A percentile compares a stretch with the other conserved stretches of the same genome.
phyloP scores from a whole-genome alignment of 2,888 invertebrate species.

The Lithophane semibrunnea region DNA sequence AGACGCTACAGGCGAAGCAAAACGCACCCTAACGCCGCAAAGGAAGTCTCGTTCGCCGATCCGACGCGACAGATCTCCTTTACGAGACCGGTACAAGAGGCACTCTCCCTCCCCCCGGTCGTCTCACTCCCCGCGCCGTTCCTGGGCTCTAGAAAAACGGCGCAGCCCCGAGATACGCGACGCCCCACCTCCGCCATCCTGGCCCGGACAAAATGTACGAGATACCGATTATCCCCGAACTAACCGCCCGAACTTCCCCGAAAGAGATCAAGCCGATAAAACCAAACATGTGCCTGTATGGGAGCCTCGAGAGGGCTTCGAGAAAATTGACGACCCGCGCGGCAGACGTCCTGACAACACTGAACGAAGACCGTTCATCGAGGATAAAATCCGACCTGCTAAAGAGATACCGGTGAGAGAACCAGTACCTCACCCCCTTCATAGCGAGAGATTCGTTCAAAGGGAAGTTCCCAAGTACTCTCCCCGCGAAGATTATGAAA shows the following conservation, averaged over 20 bases:
- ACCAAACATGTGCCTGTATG: conserved; percentile 62
- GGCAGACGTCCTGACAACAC: conserved; percentile 59
- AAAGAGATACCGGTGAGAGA: conserved; percentile 55
- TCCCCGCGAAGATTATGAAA: conserved; percentile 51
- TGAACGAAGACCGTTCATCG: conserved; percentile 69
- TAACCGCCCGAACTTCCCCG: conserved; percentile 63
- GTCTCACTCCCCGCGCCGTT: conserved; percentile 81
- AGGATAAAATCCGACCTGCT: conserved; percentile 65
- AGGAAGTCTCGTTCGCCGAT: conserved; percentile 79
- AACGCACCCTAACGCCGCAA: conserved; percentile 37
- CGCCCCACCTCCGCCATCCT: conserved; percentile 83
- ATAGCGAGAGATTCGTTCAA: conserved; percentile 53
- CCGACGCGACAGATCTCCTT: conserved; percentile 80
- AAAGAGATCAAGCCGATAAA: conserved; percentile 61
- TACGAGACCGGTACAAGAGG: conserved; percentile 78
- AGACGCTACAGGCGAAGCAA: conserved; percentile 55
- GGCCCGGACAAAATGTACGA: conserved; percentile 78
- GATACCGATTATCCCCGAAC: conserved; percentile 59
- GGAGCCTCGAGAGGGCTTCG: conserved; percentile 55
- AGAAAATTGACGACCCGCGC: conserved; percentile 56
- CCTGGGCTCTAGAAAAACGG: conserved; percentile 86
- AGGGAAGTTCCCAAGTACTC: conserved; percentile 61
- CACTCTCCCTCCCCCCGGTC: conserved; percentile 81
- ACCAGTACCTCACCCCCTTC: conserved; percentile 28
- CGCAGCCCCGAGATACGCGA: conserved; percentile 77